Conservation (phyloP, 2,888 invertebrate species). For the Eupeodes luniger region DNA sequence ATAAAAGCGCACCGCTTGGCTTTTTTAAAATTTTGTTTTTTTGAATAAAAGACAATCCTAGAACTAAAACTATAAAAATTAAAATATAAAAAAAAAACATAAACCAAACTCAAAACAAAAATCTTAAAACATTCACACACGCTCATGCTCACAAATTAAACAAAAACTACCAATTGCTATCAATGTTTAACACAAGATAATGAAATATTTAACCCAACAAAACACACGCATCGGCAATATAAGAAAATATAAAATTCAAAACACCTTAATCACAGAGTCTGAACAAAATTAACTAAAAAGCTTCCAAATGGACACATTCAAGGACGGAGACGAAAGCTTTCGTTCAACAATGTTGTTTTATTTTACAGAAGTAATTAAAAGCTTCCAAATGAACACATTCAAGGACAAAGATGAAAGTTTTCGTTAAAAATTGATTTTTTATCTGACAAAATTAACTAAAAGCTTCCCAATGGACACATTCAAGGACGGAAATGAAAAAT, state of each 20-base stretch:
- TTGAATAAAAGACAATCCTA: slow-evolving; percentile 31
- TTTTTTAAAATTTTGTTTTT: slow-evolving; percentile 50
- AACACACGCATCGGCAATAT: slow-evolving; percentile 19
- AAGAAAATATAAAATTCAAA: not conserved
- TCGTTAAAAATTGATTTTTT: too few relatives aligned
- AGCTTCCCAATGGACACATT: too few relatives aligned
- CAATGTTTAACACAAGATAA: slow-evolving; percentile 28
- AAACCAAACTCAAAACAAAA: slow-evolving; percentile 49
- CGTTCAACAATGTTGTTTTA: not conserved
- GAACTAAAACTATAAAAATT: slow-evolving; percentile 27
- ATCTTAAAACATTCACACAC: slow-evolving; percentile 84
- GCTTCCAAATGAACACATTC: too few relatives aligned
- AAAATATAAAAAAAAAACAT: slow-evolving; percentile 38
- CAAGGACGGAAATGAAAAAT: too few relatives aligned
- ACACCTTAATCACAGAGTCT: slow-evolving; percentile 27
- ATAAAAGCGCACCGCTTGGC: slow-evolving; percentile 69
- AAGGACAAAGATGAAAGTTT: too few relatives aligned
- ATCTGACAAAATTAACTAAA: too few relatives aligned
- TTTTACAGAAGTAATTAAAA: not conserved
- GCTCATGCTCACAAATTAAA: slow-evolving; percentile 84
- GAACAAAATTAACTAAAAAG: not conserved
- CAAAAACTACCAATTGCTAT: slow-evolving; percentile 30
- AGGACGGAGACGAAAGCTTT: not conserved
- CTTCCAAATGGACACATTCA: slow-evolving; percentile 41
- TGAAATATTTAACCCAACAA: slow-evolving; percentile 27